Percentiles rank a stretch among this genome's conserved stretches.
Conservation (phyloP, 2,888 invertebrate genomes). For the Ormyrus thymus region DNA sequence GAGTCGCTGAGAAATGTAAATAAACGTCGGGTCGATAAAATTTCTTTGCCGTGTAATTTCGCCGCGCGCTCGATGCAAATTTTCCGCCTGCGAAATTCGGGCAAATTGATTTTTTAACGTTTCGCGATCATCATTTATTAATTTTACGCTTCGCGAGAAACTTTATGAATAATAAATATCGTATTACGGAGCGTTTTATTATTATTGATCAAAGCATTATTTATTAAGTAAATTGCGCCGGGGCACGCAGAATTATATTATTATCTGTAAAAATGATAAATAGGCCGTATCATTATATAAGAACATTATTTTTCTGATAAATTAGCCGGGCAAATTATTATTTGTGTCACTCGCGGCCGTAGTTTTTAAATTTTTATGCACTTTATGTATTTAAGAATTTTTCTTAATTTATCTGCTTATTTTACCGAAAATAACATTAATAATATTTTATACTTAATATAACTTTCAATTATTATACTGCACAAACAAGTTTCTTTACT, state of each 20-base stretch:
- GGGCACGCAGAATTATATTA: constrained; percentile 13
- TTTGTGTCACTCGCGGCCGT: constrained; percentile 1
- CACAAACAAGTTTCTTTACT: too few species aligned
- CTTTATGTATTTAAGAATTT: neutral
- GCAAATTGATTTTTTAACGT: constrained; percentile 46
- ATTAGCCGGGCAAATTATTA: constrained; percentile 18
- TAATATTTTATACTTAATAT: constrained; percentile 2
- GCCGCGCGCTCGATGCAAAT: constrained; percentile 12
- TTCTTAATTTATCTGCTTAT: constrained; percentile 8
- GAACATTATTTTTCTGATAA: constrained; percentile 27
- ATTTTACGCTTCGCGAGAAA: constrained; percentile 36
- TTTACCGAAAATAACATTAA: constrained; percentile 3
- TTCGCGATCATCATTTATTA: constrained; percentile 41
- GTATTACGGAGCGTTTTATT: constrained; percentile 33
- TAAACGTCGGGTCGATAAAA: constrained; percentile 42
- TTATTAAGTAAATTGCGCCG: constrained; percentile 37
- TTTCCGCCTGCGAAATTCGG: constrained; percentile 12
- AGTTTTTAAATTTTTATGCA: neutral
- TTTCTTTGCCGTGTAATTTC: constrained; percentile 47
- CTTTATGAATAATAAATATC: constrained; percentile 49
- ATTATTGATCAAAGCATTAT: constrained; percentile 40
- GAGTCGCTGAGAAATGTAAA: constrained; percentile 32
- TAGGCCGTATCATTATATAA: constrained; percentile 30
- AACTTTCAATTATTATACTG: neutral
- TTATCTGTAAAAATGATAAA: constrained; percentile 35